A percentile compares a stretch with the other conserved stretches of the same genome.
Conservation (phyloP, 2,888 invertebrate species). For the Elaeidobius kamerunicus region DNA sequence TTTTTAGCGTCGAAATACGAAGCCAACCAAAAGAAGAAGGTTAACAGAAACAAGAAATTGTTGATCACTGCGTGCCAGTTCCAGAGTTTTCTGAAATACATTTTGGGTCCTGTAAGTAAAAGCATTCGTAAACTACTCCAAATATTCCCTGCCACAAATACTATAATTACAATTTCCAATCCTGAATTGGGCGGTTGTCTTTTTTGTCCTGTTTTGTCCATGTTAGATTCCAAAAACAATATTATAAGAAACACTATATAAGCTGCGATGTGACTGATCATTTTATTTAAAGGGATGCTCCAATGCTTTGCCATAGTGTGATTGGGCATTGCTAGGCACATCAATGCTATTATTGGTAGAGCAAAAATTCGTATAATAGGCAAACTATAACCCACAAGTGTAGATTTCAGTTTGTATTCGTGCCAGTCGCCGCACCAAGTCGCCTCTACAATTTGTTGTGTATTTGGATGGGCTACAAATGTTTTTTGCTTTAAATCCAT, state of each 20-base stretch:
- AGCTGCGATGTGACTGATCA: conserved; percentile 64
- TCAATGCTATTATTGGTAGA: conserved; percentile 51
- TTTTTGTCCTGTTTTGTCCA: conserved; percentile 56
- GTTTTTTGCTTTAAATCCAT: conserved; percentile 68
- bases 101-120: conserved; percentile 55
- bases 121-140: conserved; percentile 58
- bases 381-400: conserved; percentile 36
- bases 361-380: conserved; percentile 46
- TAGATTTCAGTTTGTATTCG: conserved; percentile 46
- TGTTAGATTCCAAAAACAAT: conserved; percentile 60
- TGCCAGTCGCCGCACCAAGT: conserved; percentile 61
- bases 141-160: conserved; percentile 57
- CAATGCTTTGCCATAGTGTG: conserved; percentile 54
- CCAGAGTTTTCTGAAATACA: conserved; percentile 59
- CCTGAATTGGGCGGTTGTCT: conserved; percentile 61
- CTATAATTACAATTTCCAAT: conserved; percentile 45
- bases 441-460: conserved; percentile 64
- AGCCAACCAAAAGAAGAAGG: conserved; percentile 62
- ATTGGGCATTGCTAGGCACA: conserved; percentile 50
- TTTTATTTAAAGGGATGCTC: conserved; percentile 67
- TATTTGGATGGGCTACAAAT: conserved; percentile 73
- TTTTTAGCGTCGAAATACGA: conserved; percentile 54
- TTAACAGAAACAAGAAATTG: conserved; percentile 57
- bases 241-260: conserved; percentile 64
- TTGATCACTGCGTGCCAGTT: conserved; percentile 63